Evolutionary conservation across 2,888 invertebrate genomes (phyloP), one percentile per base, ranked within the genome.

Genomic region (Aproaerema taeniolella): DNA sequence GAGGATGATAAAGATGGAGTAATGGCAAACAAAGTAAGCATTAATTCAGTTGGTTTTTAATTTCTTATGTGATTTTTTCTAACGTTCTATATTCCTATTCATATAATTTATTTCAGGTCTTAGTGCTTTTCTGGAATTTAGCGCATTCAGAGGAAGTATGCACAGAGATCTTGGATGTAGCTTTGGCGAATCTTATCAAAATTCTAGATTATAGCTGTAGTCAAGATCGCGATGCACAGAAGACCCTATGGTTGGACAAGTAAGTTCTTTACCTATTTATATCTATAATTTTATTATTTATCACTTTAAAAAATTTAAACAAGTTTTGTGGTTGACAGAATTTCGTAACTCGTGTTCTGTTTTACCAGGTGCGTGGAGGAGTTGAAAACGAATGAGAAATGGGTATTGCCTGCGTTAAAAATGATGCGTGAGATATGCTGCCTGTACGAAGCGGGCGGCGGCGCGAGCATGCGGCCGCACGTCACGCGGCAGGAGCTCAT

Each of bases 1-100:
- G 98, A 99, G 80, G 98, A 99, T 75, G 98, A 99, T 75, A 98
- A 99, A 75, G 97, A 98, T 75, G 98, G 98, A 36, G 96, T 98
- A 7, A 98, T 98, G 98, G 98, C 98, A 31, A 95, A 97, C 73
- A 98, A 98, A 89, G 97, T 92, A 67, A 43, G 41, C 7, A 32
- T 6, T 20, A 20, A 6, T 20, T 20, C 4, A 20, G 8, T 20
- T 6, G 4, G 20, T 20, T 20, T 20, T 20, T 8, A 20, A 20
- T 20, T 4, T 4, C 20, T 20, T 8, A n/a, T n/a, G n/a, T n/a
- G n/a, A n/a, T n/a, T n/a, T n/a, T n/a, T n/a, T n/a, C n/a, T n/a
- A n/a, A n/a, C n/a, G n/a, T n/a, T n/a, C n/a, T n/a, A 13, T 29
- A 26, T 28, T 7, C 1, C 33, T 14, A n/a, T 32, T 28, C 20